Evolutionary conservation across 2,797 vertebrate genomes (phyloP).

Genomic region (Percopsis omiscomaycus): DNA sequence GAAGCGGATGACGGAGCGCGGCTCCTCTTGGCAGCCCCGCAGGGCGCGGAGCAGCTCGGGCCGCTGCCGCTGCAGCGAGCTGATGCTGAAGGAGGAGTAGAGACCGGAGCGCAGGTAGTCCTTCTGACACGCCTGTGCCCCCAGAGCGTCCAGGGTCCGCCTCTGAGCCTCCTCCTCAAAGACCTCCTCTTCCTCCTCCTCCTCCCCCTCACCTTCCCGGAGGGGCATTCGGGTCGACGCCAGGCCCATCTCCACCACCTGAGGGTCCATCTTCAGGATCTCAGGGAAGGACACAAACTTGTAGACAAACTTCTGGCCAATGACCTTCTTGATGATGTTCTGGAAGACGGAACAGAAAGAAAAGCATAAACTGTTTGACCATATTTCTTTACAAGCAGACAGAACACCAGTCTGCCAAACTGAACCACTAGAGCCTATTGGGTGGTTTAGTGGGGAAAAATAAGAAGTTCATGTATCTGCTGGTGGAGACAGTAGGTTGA

Average conservation of each 20-base stretch:
- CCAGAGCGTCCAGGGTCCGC: slow-evolving; percentile 78
- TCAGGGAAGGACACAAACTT: slow-evolving; percentile 97
- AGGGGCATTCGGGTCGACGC: slow-evolving; percentile 79
- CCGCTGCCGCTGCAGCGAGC: slow-evolving; percentile 87
- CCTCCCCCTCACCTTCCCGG: slow-evolving; percentile 82
- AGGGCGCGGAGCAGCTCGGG: slow-evolving; percentile 84
- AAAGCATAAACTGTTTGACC: background rate
- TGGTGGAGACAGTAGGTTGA: slow-evolving; percentile 26
- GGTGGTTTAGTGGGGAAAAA: slow-evolving; percentile 28
- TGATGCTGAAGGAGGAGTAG: slow-evolving; percentile 91
- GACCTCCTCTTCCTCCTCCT: slow-evolving; percentile 69
- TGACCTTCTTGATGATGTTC: slow-evolving; percentile 98
- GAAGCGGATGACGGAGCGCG: slow-evolving; percentile 92
- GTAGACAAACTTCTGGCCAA: slow-evolving; percentile 96
- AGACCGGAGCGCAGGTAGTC: slow-evolving; percentile 90
- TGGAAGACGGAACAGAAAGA: slow-evolving; percentile 69
- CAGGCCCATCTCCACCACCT: slow-evolving; percentile 86
- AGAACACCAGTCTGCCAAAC: background rate
- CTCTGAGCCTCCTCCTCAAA: slow-evolving; percentile 69
- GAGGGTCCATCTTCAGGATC: slow-evolving; percentile 94
- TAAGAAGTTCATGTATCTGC: slow-evolving; percentile 62
- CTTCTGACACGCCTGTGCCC: slow-evolving; percentile 81
- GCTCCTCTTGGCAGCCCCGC: slow-evolving; percentile 82
- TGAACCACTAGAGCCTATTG: too few relatives aligned
- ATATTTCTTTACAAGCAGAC: background rate